Percentiles rank a stretch among this genome's conserved stretches.
These are phyloP conservation scores for Plemyria rubiginata DNA, from an alignment of 2,888 invertebrate genomes.

Conservation along the genomic window DNA sequence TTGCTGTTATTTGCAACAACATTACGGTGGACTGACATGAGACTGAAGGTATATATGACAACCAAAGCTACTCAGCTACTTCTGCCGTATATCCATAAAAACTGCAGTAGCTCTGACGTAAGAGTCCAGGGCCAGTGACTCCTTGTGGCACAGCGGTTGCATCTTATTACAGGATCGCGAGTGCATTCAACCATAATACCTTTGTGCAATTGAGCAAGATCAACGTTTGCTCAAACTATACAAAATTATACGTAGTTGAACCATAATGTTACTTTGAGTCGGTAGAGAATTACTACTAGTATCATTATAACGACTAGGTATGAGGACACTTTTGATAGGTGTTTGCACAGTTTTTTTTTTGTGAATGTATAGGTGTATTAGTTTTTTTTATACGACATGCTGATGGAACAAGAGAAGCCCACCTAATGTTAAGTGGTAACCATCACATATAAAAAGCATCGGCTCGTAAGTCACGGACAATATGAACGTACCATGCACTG, in stretches of 20 bases:
- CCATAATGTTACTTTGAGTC: slow-evolving; percentile 12
- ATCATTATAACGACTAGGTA: not conserved
- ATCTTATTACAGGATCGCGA: slow-evolving; percentile 47
- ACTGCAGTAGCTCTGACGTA: slow-evolving; percentile 40
- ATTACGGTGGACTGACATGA: too few relatives aligned
- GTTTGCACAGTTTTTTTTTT: too few relatives aligned
- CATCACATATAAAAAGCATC: too few relatives aligned
- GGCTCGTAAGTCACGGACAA: too few relatives aligned
- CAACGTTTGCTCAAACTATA: slow-evolving; percentile 35
- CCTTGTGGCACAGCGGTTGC: slow-evolving; percentile 49
- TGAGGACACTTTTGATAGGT: slow-evolving; percentile 1
- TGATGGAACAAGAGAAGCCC: too few relatives aligned
- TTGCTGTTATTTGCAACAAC: too few relatives aligned
- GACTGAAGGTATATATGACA: not conserved
- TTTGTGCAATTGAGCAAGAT: slow-evolving; percentile 40
- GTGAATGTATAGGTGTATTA: too few relatives aligned
- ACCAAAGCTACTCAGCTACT: slow-evolving; percentile 3
- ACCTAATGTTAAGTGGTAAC: too few relatives aligned
- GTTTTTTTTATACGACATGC: too few relatives aligned
- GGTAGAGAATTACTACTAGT: slow-evolving; percentile 14
- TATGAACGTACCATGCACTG: too few relatives aligned
- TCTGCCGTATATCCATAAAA: slow-evolving; percentile 16
- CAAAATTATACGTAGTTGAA: slow-evolving; percentile 27
- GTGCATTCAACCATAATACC: slow-evolving; percentile 64
- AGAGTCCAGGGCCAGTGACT: slow-evolving; percentile 67